phyloP scores from a whole-genome alignment of 2,113 vertebrate genomes.

The Sakesphorus luctuosus region DNA sequence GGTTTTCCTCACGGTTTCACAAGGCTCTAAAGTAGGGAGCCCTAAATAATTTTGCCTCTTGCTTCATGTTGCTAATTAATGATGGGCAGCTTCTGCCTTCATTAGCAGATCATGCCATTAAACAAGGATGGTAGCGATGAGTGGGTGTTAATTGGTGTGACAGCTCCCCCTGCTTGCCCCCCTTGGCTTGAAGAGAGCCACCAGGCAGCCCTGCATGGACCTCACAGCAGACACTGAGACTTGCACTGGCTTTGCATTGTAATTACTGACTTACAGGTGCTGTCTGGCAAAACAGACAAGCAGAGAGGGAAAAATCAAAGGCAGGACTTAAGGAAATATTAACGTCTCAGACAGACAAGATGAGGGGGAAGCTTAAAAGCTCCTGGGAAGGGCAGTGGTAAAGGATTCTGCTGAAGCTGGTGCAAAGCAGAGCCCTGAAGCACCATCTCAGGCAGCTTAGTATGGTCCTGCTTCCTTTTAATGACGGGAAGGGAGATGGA shows the following conservation, averaged over 20 bases:
- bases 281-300: not conserved
- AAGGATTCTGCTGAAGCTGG: not conserved
- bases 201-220: not conserved
- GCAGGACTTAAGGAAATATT: constrained; percentile 1
- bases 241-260: not conserved
- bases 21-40: not conserved
- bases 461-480: not conserved
- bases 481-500: not conserved
- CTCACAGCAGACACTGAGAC: not conserved
- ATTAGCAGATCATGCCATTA: not conserved
- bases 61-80: not conserved
- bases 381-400: not conserved
- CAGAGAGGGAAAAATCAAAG: not conserved
- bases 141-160: not conserved
- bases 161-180: accelerated
- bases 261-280: not conserved
- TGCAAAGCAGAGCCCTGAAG: constrained; percentile 14
- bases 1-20: not conserved
- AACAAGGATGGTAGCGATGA: not conserved
- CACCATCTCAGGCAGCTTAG: not conserved
- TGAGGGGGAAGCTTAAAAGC: not conserved
- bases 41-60: not conserved
- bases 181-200: accelerated
- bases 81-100: not conserved
- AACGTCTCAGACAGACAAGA: not conserved